phyloP scores from a whole-genome alignment of 2,797 vertebrate species.

The Distichodus sexfasciatus region DNA sequence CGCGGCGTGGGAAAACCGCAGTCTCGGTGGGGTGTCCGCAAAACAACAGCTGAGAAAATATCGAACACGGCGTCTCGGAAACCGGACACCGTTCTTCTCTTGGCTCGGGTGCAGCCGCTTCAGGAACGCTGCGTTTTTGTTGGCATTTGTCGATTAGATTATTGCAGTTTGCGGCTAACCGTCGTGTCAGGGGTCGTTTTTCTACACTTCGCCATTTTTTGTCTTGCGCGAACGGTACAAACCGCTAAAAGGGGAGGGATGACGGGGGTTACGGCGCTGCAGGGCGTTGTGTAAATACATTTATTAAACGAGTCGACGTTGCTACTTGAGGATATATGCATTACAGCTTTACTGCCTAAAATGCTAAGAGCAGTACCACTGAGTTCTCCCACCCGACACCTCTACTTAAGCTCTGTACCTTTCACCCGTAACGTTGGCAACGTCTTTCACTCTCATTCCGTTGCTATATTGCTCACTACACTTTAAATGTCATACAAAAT shows the following conservation, averaged over 20 bases:
- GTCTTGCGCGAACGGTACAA: constrained; percentile 19
- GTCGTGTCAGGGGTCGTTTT: constrained; percentile 25
- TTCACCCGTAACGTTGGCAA: too few relatives aligned
- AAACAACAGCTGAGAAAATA: constrained; percentile 53
- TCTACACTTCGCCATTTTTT: constrained; percentile 31
- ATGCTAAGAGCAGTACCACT: too few relatives aligned
- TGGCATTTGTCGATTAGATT: constrained; percentile 22
- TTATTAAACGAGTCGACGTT: too few relatives aligned
- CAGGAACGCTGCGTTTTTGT: constrained; percentile 25
- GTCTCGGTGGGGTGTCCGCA: constrained; percentile 25
- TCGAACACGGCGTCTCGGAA: constrained; percentile 22
- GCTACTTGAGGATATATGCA: too few relatives aligned
- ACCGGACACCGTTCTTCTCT: constrained; percentile 19
- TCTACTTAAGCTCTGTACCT: too few relatives aligned
- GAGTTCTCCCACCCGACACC: too few relatives aligned
- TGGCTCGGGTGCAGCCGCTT: background rate
- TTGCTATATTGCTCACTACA: too few relatives aligned
- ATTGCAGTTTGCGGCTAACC: constrained; percentile 40
- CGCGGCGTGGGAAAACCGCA: constrained; percentile 24
- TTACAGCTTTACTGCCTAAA: too few relatives aligned
- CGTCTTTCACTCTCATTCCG: too few relatives aligned
- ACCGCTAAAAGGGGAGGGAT: background rate
- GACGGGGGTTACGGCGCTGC: background rate
- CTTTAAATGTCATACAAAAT: too few relatives aligned
- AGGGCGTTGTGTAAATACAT: too few relatives aligned